Evolutionary conservation across 2,888 invertebrate species (phyloP), one percentile per base, ranked within the genome.

Genomic region (Acleris holmiana): DNA sequence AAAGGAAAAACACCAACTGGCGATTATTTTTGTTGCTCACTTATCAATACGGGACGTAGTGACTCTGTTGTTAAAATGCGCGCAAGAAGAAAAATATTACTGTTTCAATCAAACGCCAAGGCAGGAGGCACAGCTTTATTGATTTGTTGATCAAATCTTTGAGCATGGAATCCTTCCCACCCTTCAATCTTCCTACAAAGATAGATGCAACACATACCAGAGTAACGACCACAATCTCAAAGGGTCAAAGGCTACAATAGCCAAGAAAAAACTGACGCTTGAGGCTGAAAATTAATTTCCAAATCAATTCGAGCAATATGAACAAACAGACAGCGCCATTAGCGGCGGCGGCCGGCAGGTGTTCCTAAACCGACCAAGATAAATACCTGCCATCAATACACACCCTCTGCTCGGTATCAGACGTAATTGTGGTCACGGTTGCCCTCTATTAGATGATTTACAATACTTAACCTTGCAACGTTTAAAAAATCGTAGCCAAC

Each of bases 321-420:
- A 60, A 55, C 54, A 65, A 49, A 58, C 44, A 53, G 41, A 21
- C 49, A 19, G 17, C n/a, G 19, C 41, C 23, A 61, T 61, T 61
- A 61, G 53, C 29, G 35, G 29, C 35, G 21, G 7, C 50, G 48
- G 88, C 83, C 91, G 91, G 91, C 91, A 88, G 92, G 91, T 89
- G 92, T 89, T 84, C 91, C 82, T 75, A 83, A 86, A 86, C 84
- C 80, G 83, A 84, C 80, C 84, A 83, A 89, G 91, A 92, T 91
- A 85, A 87, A 91, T 91, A 84, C 76, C 78, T 78, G 70, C 87
- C 87, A 91, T 90, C 88, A 89, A 88, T 89, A 86, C 77, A 79
- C 76, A 83, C 82, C 86, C 85, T 85, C 84, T 82, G 78, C 82
- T 75, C 78, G 80, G 80, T 73, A 71, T 76, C 76, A 79, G 76